Base-by-base conservation (phyloP, 2,113 vertebrate genomes). In the Oriolus oriolus region DNA sequence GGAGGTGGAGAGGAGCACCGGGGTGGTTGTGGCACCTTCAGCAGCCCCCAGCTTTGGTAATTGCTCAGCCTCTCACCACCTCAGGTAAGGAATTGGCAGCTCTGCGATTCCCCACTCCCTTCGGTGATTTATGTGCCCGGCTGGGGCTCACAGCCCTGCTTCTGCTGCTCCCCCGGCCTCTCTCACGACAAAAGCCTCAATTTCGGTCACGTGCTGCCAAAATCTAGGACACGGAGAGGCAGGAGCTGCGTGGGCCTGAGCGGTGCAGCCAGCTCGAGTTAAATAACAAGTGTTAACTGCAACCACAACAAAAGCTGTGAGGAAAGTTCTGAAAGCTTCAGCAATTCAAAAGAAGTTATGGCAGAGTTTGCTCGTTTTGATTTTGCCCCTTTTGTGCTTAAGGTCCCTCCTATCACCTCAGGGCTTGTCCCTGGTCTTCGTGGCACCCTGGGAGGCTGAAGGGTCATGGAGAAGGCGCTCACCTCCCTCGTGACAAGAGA, bases 191-290 rank as follows among this genome's bases (percentile, higher is more conserved):
- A 90, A 92, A 89, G 35, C 61, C 63, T 82, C 66, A 13, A 50
- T 89, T 94, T 93, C 11, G 0, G 81, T 83, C 94, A 89, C 23
- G 1, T 89, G 93, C 65, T 28, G 42, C 87, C 37, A 7, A 94
- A 93, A 95, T 96, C 88, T 95, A 39, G 97, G 95, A 1, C 90
- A 3, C n/a, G 1, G 80, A 42, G 90, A 77, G 76, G 44, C 64
- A 70, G 2, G 65, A 77, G 64, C 57, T 23, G 61, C 3, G 9
- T 31, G 90, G 92, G 88, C 54, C 54, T 18, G 61, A 37, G 84
- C 0, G 28, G 21, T 8, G 45, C 41, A 19, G 53, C 28, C 65
- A 12, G 27, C 3, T 45, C 2, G 13, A 61, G 35, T 63, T 41
- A 45, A 86, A 59, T 33, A 73, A 70, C 73, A n/a, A 35, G 35